These are phyloP conservation scores for Callyntrura sp. DNA, from an alignment of 2,888 invertebrate species.

Conservation along the genomic window DNA sequence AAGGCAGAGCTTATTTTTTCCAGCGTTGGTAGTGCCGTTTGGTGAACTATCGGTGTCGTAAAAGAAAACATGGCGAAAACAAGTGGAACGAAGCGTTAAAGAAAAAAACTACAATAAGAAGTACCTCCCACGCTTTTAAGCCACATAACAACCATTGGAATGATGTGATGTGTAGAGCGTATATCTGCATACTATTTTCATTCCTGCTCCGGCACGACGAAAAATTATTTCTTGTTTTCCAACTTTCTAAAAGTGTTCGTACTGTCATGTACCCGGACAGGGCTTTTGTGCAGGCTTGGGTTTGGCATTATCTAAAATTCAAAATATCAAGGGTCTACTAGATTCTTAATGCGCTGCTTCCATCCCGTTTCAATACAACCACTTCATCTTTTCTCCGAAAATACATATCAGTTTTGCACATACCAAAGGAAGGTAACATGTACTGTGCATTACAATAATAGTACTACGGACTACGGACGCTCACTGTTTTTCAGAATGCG, in stretches of 20 bases:
- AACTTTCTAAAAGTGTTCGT: conserved; percentile 27
- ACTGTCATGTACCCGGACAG: not conserved
- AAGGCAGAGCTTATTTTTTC: not conserved
- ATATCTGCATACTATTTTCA: conserved; percentile 19
- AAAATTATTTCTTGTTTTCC: not conserved
- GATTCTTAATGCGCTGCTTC: conserved; percentile 14
- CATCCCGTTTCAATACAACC: conserved; percentile 19
- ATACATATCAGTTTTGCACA: conserved; percentile 18
- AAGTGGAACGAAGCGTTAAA: conserved; percentile 18
- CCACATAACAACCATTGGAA: not conserved
- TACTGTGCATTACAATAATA: conserved; percentile 21
- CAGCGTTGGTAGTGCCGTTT: not conserved
- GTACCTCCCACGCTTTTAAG: conserved; percentile 1
- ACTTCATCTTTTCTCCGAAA: conserved; percentile 54
- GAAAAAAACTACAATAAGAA: conserved; percentile 33
- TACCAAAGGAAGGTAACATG: not conserved
- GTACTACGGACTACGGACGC: too few relatives aligned
- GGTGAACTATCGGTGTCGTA: not conserved
- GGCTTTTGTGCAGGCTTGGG: not conserved
- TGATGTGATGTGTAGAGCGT: not conserved
- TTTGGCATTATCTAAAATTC: conserved; percentile 10
- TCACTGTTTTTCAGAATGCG: not conserved
- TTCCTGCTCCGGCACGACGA: not conserved
- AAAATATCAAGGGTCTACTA: conserved; percentile 28
- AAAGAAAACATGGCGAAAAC: conserved; percentile 11